phyloP scores from a whole-genome alignment of 1,140 invertebrate genomes.

The Stegodyphus mimosarum region DNA sequence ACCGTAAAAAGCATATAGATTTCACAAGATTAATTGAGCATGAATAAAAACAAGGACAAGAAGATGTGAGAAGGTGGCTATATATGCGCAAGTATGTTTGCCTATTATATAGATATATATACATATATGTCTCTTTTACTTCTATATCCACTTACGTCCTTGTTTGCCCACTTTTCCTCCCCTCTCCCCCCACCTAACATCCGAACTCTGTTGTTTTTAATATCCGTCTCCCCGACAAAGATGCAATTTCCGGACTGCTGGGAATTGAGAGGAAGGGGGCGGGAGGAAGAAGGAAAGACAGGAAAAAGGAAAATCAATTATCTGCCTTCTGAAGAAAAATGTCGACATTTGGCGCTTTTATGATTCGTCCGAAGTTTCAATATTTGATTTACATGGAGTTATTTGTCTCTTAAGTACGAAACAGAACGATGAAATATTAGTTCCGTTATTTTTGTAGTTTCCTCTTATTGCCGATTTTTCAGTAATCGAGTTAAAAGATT shows the following conservation, averaged over 20 bases:
- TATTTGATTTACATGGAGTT: slow-evolving; percentile 3
- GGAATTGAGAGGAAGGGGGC: background rate
- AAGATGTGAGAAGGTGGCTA: slow-evolving; percentile 15
- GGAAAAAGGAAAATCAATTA: background rate
- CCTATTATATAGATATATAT: slow-evolving; percentile 7
- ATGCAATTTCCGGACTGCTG: slow-evolving; percentile 41
- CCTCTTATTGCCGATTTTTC: too few relatives aligned
- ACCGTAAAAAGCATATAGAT: slow-evolving; percentile 54
- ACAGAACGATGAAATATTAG: too few relatives aligned
- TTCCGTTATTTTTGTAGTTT: too few relatives aligned
- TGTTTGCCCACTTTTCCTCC: background rate
- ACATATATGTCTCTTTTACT: slow-evolving; percentile 4
- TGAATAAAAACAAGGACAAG: slow-evolving; percentile 50
- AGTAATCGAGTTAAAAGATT: too few relatives aligned
- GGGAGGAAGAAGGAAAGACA: background rate
- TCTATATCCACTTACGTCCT: slow-evolving; percentile 17
- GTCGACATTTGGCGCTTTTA: background rate
- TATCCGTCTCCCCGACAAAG: slow-evolving; percentile 37
- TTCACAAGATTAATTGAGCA: slow-evolving; percentile 58
- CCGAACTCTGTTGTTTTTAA: slow-evolving; percentile 50
- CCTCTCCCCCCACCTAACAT: background rate
- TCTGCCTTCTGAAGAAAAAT: background rate
- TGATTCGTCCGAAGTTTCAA: background rate
- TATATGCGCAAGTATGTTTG: slow-evolving; percentile 12
- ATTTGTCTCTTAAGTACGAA: too few relatives aligned